These are phyloP conservation scores for Dendrolimus punctatus DNA, from an alignment of 1,140 invertebrate species.

Conservation along the genomic window DNA sequence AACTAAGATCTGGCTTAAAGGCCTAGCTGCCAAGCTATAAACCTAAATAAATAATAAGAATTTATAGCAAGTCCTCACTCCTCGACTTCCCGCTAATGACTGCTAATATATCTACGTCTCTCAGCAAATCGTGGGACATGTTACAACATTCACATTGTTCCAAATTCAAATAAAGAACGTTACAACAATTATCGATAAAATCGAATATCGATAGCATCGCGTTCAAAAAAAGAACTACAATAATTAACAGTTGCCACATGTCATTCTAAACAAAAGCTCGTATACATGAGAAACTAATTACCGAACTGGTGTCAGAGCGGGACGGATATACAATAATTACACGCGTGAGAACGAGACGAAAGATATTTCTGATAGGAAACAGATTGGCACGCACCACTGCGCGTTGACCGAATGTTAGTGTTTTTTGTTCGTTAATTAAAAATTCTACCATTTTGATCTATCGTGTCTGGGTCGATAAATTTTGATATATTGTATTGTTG, in stretches of 20 bases:
- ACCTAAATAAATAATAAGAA: no score
- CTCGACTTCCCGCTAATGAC: no score
- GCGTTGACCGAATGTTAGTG: conserved; percentile 39
- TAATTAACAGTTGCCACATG: conserved; percentile 62
- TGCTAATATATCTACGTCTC: no score
- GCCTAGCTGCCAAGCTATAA: no score
- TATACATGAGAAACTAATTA: conserved; percentile 63
- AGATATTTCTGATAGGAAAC: conserved; percentile 45
- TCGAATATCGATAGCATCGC: conserved; percentile 27
- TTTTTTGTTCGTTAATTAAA: conserved; percentile 5
- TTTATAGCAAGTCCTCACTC: no score
- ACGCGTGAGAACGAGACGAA: conserved; percentile 21
- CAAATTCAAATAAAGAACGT: background rate
- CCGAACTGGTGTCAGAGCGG: conserved; percentile 18
- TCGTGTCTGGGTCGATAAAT: no score
- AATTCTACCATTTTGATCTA: no score
- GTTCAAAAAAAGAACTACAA: conserved; percentile 31
- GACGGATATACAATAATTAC: conserved; percentile 10
- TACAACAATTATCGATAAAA: conserved; percentile 25
- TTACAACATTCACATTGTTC: no score
- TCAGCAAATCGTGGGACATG: no score
- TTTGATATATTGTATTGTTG: no score
- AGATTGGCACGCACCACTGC: conserved; percentile 57
- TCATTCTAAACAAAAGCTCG: conserved; percentile 52
- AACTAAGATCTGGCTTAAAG: no score